phyloP scores from a whole-genome alignment of 2,797 vertebrate genomes.

The Sebastes wilsoni region DNA sequence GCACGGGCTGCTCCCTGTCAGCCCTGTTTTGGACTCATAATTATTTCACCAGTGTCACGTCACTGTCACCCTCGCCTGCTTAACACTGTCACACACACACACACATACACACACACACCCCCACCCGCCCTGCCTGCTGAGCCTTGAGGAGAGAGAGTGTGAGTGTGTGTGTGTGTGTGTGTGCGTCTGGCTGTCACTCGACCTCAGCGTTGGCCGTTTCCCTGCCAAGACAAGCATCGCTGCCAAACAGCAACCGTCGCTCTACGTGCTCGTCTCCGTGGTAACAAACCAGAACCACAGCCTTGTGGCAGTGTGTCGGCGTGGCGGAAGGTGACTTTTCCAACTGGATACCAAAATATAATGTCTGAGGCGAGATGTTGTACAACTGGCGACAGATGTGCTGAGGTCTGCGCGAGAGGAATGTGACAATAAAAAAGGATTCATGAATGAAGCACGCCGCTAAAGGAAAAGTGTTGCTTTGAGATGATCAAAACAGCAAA shows the following conservation, averaged over 20 bases:
- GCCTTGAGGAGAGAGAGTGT: constrained; percentile 58
- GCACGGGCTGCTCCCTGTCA: constrained; percentile 98
- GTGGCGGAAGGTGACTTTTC: constrained; percentile 57
- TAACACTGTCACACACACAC: constrained; percentile 83
- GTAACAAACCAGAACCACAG: constrained; percentile 71
- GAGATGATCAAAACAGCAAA: neutral
- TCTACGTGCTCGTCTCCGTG: constrained; percentile 54
- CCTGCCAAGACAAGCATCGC: constrained; percentile 79
- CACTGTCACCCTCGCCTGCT: constrained; percentile 96
- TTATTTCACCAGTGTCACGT: constrained; percentile 99
- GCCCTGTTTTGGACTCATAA: constrained; percentile 99
- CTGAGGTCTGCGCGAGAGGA: constrained; percentile 22
- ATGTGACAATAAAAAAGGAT: neutral
- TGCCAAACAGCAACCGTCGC: constrained; percentile 65
- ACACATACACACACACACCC: constrained; percentile 26
- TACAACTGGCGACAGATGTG: constrained; percentile 51
- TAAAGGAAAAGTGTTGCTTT: neutral
- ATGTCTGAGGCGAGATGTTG: constrained; percentile 50
- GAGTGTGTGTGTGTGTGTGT: constrained; percentile 18
- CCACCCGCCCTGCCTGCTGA: constrained; percentile 77
- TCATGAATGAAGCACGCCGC: neutral
- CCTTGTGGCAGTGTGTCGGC: constrained; percentile 57
- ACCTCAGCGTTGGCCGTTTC: constrained; percentile 82
- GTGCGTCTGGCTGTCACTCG: constrained; percentile 79
- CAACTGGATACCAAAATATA: constrained; percentile 59